These are phyloP conservation scores for Trachelus troglodyta DNA, from an alignment of 2,888 invertebrate genomes.

Conservation along the genomic window DNA sequence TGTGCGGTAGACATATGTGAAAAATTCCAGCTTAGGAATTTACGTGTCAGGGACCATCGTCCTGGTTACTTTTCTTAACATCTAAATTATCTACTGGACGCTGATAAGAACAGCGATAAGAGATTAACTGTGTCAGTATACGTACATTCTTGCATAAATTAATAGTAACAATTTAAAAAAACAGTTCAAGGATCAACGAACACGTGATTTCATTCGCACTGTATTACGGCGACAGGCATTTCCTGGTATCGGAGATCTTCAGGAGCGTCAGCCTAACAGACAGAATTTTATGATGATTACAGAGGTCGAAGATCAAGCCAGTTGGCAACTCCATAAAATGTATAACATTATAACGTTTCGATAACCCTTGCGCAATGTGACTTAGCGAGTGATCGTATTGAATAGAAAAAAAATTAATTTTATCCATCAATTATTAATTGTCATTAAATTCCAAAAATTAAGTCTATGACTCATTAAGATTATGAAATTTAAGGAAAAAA, in stretches of 20 bases:
- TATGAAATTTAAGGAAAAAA: no score
- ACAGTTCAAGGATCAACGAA: not conserved
- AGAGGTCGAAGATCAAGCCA: not conserved
- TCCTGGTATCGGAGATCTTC: not conserved
- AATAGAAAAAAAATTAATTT: not conserved
- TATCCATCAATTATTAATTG: not conserved
- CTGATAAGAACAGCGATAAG: not conserved
- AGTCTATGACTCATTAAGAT: no score
- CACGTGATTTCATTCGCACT: not conserved
- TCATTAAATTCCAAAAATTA: not conserved
- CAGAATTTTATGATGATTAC: not conserved
- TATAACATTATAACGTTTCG: not conserved
- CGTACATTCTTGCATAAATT: not conserved
- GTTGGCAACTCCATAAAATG: not conserved
- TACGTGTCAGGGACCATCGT: not conserved
- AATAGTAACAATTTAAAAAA: not conserved
- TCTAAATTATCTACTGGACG: not conserved
- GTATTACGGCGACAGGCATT: not conserved
- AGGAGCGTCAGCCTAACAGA: not conserved
- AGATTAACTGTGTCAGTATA: not conserved
- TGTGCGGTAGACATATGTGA: not conserved
- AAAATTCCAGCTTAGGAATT: not conserved
- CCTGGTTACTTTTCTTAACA: not conserved
- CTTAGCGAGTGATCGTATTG: not conserved
- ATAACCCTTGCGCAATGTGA: not conserved